Conservation (phyloP, 2,888 invertebrate species). For the Ochlodes sylvanus region DNA sequence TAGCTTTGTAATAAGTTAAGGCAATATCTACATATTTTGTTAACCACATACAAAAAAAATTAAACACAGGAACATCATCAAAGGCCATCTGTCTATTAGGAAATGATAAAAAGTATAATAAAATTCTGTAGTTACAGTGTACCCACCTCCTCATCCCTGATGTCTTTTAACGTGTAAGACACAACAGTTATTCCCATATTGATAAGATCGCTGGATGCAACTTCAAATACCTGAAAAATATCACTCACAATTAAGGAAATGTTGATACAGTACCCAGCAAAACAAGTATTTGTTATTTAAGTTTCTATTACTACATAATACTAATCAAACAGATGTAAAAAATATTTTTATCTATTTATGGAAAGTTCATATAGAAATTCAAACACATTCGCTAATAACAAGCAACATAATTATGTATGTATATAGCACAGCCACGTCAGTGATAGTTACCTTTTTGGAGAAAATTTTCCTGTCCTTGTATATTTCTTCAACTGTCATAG, state of each 20-base stretch:
- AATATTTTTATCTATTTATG: too few species aligned
- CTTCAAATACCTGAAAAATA: conserved; percentile 92
- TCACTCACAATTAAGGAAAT: not conserved
- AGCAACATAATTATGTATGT: too few species aligned
- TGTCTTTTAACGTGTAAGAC: conserved; percentile 97
- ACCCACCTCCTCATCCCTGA: conserved; percentile 96
- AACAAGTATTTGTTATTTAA: too few species aligned
- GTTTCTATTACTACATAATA: too few species aligned
- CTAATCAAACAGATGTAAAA: too few species aligned
- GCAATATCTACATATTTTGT: not conserved
- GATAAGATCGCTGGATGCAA: conserved; percentile 96
- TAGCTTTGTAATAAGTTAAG: conserved; percentile 4
- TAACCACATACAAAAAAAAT: not conserved
- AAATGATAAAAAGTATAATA: not conserved
- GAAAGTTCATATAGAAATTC: too few species aligned
- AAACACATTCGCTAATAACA: too few species aligned
- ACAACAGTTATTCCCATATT: conserved; percentile 99
- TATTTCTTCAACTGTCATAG: conserved; percentile 98
- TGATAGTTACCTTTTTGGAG: conserved; percentile 87
- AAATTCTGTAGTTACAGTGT: not conserved
- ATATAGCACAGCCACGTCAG: too few species aligned
- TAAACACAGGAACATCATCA: not conserved
- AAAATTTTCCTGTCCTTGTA: conserved; percentile 98
- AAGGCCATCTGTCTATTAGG: not conserved
- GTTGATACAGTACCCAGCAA: not conserved